Base-by-base conservation (phyloP, 2,113 vertebrate genomes). In the Acanthisitta chloris region DNA sequence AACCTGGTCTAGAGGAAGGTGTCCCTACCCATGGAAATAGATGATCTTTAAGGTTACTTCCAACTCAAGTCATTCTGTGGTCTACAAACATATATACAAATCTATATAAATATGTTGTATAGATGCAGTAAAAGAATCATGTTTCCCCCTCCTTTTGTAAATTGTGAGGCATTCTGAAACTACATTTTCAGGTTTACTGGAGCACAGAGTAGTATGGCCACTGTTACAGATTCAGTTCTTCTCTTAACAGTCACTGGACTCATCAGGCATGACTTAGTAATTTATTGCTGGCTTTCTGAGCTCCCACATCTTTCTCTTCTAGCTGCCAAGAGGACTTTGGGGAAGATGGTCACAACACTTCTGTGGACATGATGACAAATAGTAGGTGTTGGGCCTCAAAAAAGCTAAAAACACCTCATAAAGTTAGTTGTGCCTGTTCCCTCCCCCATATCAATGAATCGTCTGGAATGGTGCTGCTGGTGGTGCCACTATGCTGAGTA, bases 401-500 rank as follows among this genome's bases (percentile, higher is more conserved):
- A 78, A 54, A 81, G 8, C 17, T 38, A 19, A 14, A 81, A 69
- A 77, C 5, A 23, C 16, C 11, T 62, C 17, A n/a, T 4, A 25
- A 67, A 69, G 7, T 57, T 33, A 62, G 9, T 18, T 64, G 6
- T 38, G 45, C 4, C 13, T 69, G 19, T 10, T 31, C 16, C 25
- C 8, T 71, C 8, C 23, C 57, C 77, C 1, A 8, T 7, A 26
- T 69, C 45, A 40, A 31, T 2, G 10, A 62, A 33, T 31, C 28
- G 72, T 25, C 45, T 42, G 64, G 36, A 55, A 49, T 1, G 9
- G 17, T 38, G 45, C 20, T 73, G 33, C 34, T 66, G 5, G 15
- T 23, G 25, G 71, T 26, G 8, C 38, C 57, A 40, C 23, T 36
- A 40, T 0, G 0, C 42, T 19, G 36, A 61, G 14, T 2, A 64